Conservation (phyloP, 2,797 vertebrate genomes). For the Oreonectes daqikongensis region DNA sequence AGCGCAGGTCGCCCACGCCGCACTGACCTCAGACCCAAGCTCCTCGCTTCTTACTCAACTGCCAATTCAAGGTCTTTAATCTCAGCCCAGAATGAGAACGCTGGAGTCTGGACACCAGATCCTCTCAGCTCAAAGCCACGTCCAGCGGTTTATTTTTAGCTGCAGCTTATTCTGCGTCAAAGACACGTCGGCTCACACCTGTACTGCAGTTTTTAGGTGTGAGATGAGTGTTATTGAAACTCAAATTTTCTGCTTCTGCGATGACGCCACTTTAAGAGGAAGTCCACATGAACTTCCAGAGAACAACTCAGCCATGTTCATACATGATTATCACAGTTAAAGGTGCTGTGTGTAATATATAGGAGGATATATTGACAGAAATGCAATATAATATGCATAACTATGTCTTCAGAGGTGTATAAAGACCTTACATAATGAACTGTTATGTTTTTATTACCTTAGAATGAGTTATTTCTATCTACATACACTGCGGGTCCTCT, state of each 20-base stretch:
- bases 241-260: background rate
- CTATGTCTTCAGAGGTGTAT: too few relatives aligned
- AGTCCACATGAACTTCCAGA: background rate
- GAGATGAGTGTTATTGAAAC: background rate
- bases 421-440: too few relatives aligned
- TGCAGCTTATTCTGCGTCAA: constrained; percentile 1
- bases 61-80: constrained; percentile 55
- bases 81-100: constrained; percentile 43
- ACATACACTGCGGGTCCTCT: too few relatives aligned
- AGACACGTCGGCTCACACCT: background rate
- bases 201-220: background rate
- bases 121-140: constrained; percentile 20
- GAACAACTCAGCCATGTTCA: too few relatives aligned
- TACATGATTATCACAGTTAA: background rate
- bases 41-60: constrained; percentile 24
- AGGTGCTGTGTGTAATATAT: too few relatives aligned
- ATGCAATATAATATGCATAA: too few relatives aligned
- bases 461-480: too few relatives aligned
- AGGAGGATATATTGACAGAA: too few relatives aligned
- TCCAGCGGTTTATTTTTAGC: constrained; percentile 49
- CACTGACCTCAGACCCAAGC: constrained; percentile 46
- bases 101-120: constrained; percentile 58
- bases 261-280: background rate
- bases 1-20: constrained; percentile 46
- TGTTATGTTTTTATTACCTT: too few relatives aligned